phyloP scores from a whole-genome alignment of 1,140 invertebrate genomes.

The Gonatopus flavifemur region DNA sequence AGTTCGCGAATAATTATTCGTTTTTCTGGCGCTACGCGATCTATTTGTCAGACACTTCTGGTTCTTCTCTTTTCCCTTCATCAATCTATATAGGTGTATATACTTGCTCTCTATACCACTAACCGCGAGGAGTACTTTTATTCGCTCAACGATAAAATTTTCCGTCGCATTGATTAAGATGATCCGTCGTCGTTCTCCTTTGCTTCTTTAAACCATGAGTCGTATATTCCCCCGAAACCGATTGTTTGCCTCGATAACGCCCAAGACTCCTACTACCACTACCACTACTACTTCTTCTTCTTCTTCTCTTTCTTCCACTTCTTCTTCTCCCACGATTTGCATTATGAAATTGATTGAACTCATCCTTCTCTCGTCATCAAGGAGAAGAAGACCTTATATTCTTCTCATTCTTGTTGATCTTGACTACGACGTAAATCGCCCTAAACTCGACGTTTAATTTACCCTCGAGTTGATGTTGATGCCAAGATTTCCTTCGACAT shows the following conservation, averaged over 20 bases:
- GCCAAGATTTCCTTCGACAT: background rate
- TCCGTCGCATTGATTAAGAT: conserved; percentile 42
- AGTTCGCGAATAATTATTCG: conserved; percentile 38
- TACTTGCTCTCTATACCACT: background rate
- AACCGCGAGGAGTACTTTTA: conserved; percentile 17
- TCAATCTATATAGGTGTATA: background rate
- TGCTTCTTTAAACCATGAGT: conserved; percentile 16
- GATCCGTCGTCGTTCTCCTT: conserved; percentile 23
- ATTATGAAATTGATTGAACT: conserved; percentile 39
- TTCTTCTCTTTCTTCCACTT: conserved; percentile 22
- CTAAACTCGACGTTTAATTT: conserved; percentile 41
- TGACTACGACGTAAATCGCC: conserved; percentile 34
- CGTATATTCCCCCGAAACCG: conserved; percentile 10
- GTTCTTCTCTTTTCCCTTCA: conserved; percentile 27
- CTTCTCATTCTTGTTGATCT: background rate
- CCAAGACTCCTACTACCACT: too few species aligned
- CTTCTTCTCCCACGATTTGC: conserved; percentile 27
- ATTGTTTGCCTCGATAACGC: too few species aligned
- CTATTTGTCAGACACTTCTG: conserved; percentile 42
- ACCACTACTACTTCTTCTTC: too few species aligned
- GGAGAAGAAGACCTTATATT: conserved; percentile 4
- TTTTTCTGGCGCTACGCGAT: conserved; percentile 23
- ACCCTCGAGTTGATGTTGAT: conserved; percentile 14
- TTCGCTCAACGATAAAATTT: conserved; percentile 11
- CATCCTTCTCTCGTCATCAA: conserved; percentile 16